These are phyloP conservation scores for Escarpia spicata DNA, from an alignment of 2,888 invertebrate species.

Conservation along the genomic window DNA sequence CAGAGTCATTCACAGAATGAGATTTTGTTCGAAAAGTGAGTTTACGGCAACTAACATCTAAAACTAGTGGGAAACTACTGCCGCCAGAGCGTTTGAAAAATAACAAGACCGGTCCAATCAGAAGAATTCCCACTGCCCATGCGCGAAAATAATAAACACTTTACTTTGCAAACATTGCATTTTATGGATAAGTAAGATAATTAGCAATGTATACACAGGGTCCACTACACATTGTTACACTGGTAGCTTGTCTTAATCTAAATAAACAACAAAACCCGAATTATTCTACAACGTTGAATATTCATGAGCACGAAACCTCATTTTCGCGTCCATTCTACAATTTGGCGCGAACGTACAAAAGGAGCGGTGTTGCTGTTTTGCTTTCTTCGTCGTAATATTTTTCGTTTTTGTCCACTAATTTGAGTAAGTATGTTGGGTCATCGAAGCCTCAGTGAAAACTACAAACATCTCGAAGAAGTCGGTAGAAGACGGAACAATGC, in stretches of 20 bases:
- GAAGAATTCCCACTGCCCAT: background rate
- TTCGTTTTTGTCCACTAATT: background rate
- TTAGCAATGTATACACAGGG: background rate
- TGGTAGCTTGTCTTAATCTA: background rate
- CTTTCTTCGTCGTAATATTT: slow-evolving; percentile 6
- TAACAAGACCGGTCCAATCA: slow-evolving; percentile 16
- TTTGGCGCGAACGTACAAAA: slow-evolving; percentile 16
- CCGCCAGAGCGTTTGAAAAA: slow-evolving; percentile 11
- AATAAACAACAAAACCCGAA: background rate
- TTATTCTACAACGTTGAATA: background rate
- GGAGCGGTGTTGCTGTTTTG: background rate
- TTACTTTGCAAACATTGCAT: background rate
- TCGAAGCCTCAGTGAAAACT: background rate
- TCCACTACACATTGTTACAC: background rate
- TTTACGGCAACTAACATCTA: slow-evolving; percentile 2
- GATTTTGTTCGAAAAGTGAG: background rate
- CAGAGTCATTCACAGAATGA: slow-evolving; percentile 2
- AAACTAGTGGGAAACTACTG: slow-evolving; percentile 3
- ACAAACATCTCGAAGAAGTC: background rate
- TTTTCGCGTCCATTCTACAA: background rate
- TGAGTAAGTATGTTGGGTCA: background rate
- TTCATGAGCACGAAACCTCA: slow-evolving; percentile 5
- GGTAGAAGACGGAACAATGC: slow-evolving; percentile 4
- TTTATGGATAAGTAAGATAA: background rate
- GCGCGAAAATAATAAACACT: slow-evolving; percentile 12